phyloP scores from a whole-genome alignment of 2,888 invertebrate genomes.

The Nezara viridula region DNA sequence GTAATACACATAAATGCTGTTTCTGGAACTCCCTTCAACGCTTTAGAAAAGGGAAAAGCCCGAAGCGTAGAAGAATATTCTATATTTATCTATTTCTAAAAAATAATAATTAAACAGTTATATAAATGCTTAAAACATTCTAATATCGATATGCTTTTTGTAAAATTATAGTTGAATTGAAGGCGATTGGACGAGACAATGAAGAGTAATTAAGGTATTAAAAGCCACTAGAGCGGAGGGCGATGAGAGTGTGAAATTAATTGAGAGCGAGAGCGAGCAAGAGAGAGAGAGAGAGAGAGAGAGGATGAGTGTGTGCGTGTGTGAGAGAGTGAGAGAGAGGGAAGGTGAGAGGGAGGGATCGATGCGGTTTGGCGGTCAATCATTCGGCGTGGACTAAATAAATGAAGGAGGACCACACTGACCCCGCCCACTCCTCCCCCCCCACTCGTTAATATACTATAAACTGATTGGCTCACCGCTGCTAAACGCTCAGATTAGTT shows the following conservation, averaged over 20 bases:
- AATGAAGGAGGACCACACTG: not conserved
- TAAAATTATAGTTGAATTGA: not conserved
- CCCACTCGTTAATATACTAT: not conserved
- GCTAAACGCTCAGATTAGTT: constrained; percentile 33
- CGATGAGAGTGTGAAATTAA: constrained; percentile 36
- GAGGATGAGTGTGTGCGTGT: constrained; percentile 47
- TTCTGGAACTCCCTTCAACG: too few species aligned
- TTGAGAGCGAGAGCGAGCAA: constrained; percentile 54
- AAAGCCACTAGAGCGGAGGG: not conserved
- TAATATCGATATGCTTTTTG: too few species aligned
- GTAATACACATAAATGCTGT: too few species aligned
- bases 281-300: constrained; percentile 53
- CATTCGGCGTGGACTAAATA: constrained; percentile 1
- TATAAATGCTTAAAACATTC: too few species aligned
- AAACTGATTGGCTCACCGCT: constrained; percentile 33
- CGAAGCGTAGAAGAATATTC: too few species aligned
- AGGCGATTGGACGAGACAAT: constrained; percentile 25
- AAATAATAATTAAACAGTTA: too few species aligned
- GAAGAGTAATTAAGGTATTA: constrained; percentile 38
- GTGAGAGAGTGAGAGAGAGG: constrained; percentile 51
- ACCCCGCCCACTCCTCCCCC: not conserved
- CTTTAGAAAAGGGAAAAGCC: too few species aligned
- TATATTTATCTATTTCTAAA: too few species aligned
- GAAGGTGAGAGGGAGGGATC: constrained; percentile 35
- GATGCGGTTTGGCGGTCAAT: constrained; percentile 53